Evolutionary conservation across 2,797 vertebrate species (phyloP), one percentile per base, ranked within the genome.

Genomic region (Choloepus didactylus): DNA sequence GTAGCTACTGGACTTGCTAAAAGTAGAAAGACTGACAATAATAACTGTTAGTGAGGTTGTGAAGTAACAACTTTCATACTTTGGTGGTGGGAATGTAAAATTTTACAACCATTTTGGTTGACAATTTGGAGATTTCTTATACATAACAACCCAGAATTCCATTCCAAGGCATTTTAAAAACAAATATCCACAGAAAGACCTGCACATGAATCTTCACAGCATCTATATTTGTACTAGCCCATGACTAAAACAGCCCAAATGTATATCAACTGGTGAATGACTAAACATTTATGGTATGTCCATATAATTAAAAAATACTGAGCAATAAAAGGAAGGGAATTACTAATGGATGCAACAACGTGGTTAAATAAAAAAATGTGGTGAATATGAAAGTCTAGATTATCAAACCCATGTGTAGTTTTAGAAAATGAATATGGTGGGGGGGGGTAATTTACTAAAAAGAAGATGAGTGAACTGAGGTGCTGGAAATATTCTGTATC

Each of bases 51-150:
- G 9, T 29, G n/a, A 91, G 19, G 21, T 44, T 76, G 76, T 56
- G 25, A 25, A 72, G 67, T 86, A 80, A 69, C 10, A 82, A 75
- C 10, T n/a, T 56, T 87, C 64, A 82, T 27, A 51, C 4, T 67
- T 35, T 59, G 15, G 31, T 81, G n/a, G 41, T n/a, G 11, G 8
- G 27, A 91, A 60, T 27, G 29, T 51, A 81, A 75, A 91, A 81
- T n/a, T 91, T 19, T 6, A 44, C 10, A 21, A 19, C 3, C 35
- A 66, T 51, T 84, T 62, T 89, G 15, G 9, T 16, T 51, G 89
- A 83, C 64, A 79, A 72, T 64, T 76, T 83, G 31, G 70, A 35
- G 82, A 62, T 77, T 92, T 69, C 27, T 92, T 70, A 83, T 16
- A 44, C 18, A 3, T 6, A 44, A 62, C 10, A 69, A 69, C 5